phyloP scores from a whole-genome alignment of 2,113 vertebrate species.

The Myiozetetes cayanensis region DNA sequence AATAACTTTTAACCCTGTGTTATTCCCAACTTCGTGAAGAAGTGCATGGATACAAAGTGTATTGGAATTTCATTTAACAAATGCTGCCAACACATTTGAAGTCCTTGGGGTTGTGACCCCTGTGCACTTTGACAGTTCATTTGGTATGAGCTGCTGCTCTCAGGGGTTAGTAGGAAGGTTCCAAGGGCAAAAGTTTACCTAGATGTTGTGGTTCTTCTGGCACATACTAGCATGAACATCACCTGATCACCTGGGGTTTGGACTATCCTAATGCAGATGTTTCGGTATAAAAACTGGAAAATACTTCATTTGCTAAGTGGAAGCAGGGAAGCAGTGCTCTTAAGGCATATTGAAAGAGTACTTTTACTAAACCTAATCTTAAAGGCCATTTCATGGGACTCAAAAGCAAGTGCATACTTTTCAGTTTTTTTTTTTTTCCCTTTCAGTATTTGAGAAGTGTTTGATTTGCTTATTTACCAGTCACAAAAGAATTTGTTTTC shows the following conservation, averaged over 20 bases:
- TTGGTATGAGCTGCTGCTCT: not conserved
- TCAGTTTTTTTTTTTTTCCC: not conserved
- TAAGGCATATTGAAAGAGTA: not conserved
- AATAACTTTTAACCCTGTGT: not conserved
- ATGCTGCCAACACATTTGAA: not conserved
- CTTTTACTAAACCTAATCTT: not conserved
- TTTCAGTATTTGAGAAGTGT: not conserved
- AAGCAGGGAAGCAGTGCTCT: not conserved
- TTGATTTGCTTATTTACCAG: not conserved
- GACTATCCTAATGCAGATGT: not conserved
- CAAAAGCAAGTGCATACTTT: not conserved
- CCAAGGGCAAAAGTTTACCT: not conserved
- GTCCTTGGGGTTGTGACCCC: not conserved
- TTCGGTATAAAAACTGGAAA: not conserved
- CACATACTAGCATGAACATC: not conserved
- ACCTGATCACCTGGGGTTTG: not conserved
- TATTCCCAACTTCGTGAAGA: not conserved
- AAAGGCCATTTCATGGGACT: not conserved
- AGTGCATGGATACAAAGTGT: not conserved
- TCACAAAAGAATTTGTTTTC: not conserved
- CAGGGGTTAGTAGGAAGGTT: not conserved
- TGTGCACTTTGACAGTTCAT: not conserved
- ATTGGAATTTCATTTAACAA: not conserved
- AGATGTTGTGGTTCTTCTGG: not conserved
- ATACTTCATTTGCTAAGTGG: not conserved